Evolutionary conservation across 2,888 invertebrate species (phyloP), one percentile per base, ranked within the genome.

Genomic region (Sesia bembeciformis): DNA sequence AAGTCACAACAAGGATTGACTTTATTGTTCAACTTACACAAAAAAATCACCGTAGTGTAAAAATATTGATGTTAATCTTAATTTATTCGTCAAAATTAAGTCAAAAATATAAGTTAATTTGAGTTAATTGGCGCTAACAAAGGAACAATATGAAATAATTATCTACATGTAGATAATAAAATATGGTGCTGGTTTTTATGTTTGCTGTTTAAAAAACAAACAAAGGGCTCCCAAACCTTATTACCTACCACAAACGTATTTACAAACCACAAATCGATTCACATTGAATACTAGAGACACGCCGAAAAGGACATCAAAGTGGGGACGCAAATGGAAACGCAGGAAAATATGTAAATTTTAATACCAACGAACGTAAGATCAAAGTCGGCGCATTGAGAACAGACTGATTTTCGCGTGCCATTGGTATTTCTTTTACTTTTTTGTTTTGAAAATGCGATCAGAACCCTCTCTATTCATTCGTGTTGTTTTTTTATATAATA

Each of bases 341-440:
- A 65, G 64, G 65, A 76, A 82, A 80, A 81, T 87, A 88, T 89
- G 89, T 87, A 86, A 88, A 89, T 89, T 83, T 74, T 81, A 84
- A 85, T 79, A 73, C 76, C 73, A 67, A 72, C 62, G 67, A 69
- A 72, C 68, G 66, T 62, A 65, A 82, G 83, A 88, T 88, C 87
- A 89, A 87, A 88, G 88, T 70, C 60, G 57, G 59, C 63, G 58
- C 56, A 54, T 54, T 57, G 60, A 59, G 7, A 50, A 56, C 57
- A 62, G 50, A 50, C 63, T 65, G 66, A 60, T 66, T 67, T 72
- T 70, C 72, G 61, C 71, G 62, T 57, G 58, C 57, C 66, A 66
- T 66, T 51, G 60, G 66, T 53, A 56, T 58, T 60, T 60, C 60
- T 70, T 70, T 67, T 67, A 63, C 70, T 68, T 72, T 67, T 63